Percentiles rank a stretch among this genome's conserved stretches.
Conservation (phyloP, 2,113 vertebrate genomes). For the rabbit (Oryctolagus cuniculus) region DNA sequence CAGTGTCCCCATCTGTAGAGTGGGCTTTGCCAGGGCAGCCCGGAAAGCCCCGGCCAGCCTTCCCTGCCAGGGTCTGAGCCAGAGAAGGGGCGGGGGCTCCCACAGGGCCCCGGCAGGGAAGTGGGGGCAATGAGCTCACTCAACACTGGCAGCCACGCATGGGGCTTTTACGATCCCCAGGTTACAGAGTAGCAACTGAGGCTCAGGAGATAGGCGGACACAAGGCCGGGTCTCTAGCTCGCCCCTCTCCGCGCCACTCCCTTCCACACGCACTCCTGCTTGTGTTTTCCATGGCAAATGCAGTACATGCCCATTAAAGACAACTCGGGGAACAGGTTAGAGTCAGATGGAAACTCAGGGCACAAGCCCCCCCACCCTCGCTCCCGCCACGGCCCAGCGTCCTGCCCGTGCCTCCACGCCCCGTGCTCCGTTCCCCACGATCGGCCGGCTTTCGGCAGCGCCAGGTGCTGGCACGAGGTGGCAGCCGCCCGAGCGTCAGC, state of each 20-base stretch:
- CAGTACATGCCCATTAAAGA: not conserved
- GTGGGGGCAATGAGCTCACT: not conserved
- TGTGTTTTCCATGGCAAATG: not conserved
- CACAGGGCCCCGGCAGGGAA: not conserved
- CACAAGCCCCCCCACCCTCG: not conserved
- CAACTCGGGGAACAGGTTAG: conserved; percentile 19
- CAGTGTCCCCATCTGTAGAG: conserved; percentile 41
- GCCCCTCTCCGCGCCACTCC: not conserved
- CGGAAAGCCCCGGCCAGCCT: not conserved
- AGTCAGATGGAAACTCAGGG: conserved; percentile 13
- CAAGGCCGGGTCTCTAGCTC: fast-evolving
- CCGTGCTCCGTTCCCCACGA: not conserved
- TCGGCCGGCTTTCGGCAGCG: not conserved
- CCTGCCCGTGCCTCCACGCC: not conserved
- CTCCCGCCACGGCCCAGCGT: too few species aligned
- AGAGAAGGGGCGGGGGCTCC: not conserved
- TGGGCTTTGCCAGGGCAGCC: not conserved
- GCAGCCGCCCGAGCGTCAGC: not conserved
- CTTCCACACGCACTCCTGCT: not conserved
- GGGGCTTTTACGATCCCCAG: not conserved
- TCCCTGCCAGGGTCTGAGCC: not conserved
- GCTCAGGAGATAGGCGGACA: not conserved
- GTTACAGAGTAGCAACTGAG: not conserved
- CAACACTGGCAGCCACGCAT: not conserved
- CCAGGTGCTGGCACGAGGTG: not conserved